Conservation (phyloP, 2,888 invertebrate genomes). For the Andrena trimmerana region DNA sequence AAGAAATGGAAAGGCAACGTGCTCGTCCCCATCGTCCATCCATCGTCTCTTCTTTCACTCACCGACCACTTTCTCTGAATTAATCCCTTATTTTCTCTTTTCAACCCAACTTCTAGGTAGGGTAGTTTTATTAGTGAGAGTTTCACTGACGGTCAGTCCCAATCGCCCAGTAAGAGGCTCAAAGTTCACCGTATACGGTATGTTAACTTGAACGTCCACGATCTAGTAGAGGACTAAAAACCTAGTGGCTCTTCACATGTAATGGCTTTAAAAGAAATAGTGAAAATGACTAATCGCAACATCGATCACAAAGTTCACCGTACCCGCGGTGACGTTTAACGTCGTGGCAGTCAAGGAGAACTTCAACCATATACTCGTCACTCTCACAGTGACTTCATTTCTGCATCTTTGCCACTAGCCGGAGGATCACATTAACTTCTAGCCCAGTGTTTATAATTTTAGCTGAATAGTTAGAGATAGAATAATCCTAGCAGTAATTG, state of each 20-base stretch:
- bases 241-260: slow-evolving; percentile 23
- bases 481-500: slow-evolving; percentile 1
- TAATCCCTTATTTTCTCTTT: slow-evolving; percentile 39
- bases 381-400: slow-evolving; percentile 1
- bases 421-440: slow-evolving; percentile 13
- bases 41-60: neutral
- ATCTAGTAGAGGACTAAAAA: slow-evolving; percentile 60
- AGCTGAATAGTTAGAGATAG: slow-evolving; percentile 5
- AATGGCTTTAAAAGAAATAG: slow-evolving; percentile 5
- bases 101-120: slow-evolving; percentile 65
- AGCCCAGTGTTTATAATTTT: neutral
- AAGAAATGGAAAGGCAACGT: neutral
- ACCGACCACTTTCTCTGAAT: slow-evolving; percentile 14
- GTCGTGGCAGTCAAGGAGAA: slow-evolving; percentile 8
- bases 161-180: slow-evolving; percentile 51
- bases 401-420: neutral
- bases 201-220: slow-evolving; percentile 40
- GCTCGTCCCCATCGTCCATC: neutral
- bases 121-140: slow-evolving; percentile 65
- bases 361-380: slow-evolving; percentile 16
- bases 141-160: slow-evolving; percentile 58
- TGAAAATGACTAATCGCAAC: slow-evolving; percentile 44
- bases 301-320: slow-evolving; percentile 11
- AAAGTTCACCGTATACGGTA: slow-evolving; percentile 71
- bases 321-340: neutral